A percentile compares a stretch with the other conserved stretches of the same genome.
Evolutionary conservation across 1,140 invertebrate genomes (phyloP).

Genomic region (Bombus sibiricus): DNA sequence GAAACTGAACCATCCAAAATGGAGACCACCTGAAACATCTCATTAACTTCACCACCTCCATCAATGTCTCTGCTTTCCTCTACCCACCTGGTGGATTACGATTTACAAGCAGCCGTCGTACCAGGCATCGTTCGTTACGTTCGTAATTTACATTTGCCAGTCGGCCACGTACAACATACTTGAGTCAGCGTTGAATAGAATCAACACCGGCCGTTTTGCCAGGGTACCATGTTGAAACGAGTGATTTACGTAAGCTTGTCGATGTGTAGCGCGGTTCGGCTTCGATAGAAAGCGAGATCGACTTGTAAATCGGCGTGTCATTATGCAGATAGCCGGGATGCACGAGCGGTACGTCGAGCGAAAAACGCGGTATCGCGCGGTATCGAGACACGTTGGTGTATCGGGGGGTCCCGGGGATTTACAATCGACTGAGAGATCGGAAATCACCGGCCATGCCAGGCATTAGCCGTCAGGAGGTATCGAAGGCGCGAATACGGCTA

Average conservation of each 20-base stretch:
- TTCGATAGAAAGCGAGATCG: slow-evolving; percentile 45
- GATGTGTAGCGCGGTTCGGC: neutral
- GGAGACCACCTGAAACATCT: too few relatives aligned
- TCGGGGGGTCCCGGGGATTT: slow-evolving; percentile 12
- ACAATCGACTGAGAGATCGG: slow-evolving; percentile 45
- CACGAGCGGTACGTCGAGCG: slow-evolving; percentile 13
- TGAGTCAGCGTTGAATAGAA: slow-evolving; percentile 56
- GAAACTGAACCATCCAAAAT: neutral
- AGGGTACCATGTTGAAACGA: neutral
- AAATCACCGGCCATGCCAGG: slow-evolving; percentile 49
- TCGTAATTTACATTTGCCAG: slow-evolving; percentile 44
- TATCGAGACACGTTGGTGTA: slow-evolving; percentile 16
- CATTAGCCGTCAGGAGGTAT: slow-evolving; percentile 33
- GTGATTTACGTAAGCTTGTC: slow-evolving; percentile 52
- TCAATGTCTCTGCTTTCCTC: neutral
- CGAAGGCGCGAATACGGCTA: slow-evolving; percentile 63
- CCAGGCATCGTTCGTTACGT: slow-evolving; percentile 41
- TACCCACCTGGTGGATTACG: slow-evolving; percentile 22
- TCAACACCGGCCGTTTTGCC: slow-evolving; percentile 42
- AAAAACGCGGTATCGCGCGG: slow-evolving; percentile 14
- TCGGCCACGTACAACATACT: slow-evolving; percentile 50
- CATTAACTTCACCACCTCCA: neutral
- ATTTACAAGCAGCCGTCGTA: slow-evolving; percentile 23
- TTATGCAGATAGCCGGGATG: slow-evolving; percentile 55
- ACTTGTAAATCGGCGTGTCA: slow-evolving; percentile 60